Percentiles rank a stretch among this genome's conserved stretches.
Conservation (phyloP, 2,888 invertebrate species). For the Noctua janthe region DNA sequence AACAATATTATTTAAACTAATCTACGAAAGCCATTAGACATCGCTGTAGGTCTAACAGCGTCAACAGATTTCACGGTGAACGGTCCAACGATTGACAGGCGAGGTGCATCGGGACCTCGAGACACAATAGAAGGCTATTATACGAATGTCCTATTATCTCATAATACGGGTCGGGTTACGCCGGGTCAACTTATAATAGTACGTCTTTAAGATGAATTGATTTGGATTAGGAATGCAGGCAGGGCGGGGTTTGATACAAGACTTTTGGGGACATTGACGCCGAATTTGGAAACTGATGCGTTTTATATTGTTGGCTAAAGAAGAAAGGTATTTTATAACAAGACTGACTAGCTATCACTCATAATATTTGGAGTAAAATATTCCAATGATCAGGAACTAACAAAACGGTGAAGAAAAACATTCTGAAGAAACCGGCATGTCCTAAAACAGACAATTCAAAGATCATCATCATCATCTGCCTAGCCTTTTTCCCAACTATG, state of each 20-base stretch:
- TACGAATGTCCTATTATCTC: conserved; percentile 82
- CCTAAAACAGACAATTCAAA: background rate
- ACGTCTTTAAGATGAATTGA: conserved; percentile 81
- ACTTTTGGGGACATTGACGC: conserved; percentile 62
- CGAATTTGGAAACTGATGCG: conserved; percentile 37
- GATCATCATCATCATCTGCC: too few relatives aligned
- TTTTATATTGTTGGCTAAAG: background rate
- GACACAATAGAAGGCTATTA: conserved; percentile 76
- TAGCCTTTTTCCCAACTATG: too few relatives aligned
- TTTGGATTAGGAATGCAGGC: conserved; percentile 75
- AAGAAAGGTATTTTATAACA: background rate
- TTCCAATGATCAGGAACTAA: background rate
- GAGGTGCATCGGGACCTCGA: conserved; percentile 57
- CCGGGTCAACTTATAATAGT: conserved; percentile 80
- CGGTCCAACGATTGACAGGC: conserved; percentile 79
- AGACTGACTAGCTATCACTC: background rate
- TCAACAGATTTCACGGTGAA: conserved; percentile 81
- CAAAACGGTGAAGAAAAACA: background rate
- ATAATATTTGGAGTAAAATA: background rate
- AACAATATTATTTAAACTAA: conserved; percentile 62
- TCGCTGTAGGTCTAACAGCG: conserved; percentile 80
- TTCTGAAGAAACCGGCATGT: background rate
- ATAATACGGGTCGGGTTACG: conserved; percentile 84
- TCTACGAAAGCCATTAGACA: conserved; percentile 64
- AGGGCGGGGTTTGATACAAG: conserved; percentile 62